Percentiles rank a stretch among this genome's conserved stretches.
phyloP scores from a whole-genome alignment of 35 echinoderm and acorn worm species.

The Ptychodera flava region DNA sequence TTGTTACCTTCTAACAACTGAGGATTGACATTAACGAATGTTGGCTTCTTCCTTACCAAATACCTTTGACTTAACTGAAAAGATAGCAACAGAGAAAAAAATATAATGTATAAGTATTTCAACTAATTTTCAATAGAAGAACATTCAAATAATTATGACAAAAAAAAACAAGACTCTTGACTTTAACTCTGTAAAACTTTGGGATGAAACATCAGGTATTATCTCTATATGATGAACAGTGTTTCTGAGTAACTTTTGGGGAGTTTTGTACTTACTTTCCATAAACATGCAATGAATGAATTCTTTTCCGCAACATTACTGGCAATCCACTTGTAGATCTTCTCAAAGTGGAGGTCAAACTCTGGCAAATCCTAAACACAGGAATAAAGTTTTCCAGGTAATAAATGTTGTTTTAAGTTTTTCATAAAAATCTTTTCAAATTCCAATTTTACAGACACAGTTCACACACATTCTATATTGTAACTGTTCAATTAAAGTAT shows the following conservation, averaged over 20 bases:
- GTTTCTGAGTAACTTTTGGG: neutral
- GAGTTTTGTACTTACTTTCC: conserved; percentile 56
- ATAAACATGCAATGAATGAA: conserved; percentile 68
- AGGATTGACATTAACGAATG: conserved; percentile 89
- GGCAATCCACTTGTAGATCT: conserved; percentile 96
- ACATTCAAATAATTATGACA: too few species aligned
- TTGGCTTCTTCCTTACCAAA: conserved; percentile 80
- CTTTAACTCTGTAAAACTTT: neutral
- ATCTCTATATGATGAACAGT: too few species aligned
- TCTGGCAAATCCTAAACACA: conserved; percentile 97
- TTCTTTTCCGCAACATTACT: conserved; percentile 89
- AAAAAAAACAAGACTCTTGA: neutral
- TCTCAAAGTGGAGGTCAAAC: conserved; percentile 99
- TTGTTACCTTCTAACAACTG: conserved; percentile 75
- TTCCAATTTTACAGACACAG: too few species aligned
- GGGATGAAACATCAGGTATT: too few species aligned
- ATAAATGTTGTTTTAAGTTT: too few species aligned
- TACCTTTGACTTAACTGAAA: conserved; percentile 84
- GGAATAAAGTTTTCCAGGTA: too few species aligned
- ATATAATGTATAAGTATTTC: neutral
- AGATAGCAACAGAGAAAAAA: conserved; percentile 6
- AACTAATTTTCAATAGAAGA: neutral
- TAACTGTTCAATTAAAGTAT: too few species aligned
- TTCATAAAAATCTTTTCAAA: too few species aligned
- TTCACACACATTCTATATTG: too few species aligned